phyloP scores from a whole-genome alignment of 2,113 vertebrate species.

The Ammodytes dubius region DNA sequence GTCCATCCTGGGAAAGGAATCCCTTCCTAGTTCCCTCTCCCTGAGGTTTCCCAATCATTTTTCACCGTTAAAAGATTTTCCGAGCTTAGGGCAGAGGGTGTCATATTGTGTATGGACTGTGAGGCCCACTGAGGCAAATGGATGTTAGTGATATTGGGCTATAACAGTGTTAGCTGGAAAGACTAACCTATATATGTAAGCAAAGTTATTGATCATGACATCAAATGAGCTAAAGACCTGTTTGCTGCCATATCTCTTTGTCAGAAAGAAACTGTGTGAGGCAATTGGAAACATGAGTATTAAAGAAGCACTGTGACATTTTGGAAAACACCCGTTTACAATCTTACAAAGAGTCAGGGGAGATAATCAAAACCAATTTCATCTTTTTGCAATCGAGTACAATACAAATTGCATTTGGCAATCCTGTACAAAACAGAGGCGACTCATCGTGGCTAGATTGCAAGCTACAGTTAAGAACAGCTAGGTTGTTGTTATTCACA shows the following conservation, averaged over 20 bases:
- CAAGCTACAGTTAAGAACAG: background rate
- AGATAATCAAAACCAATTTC: background rate
- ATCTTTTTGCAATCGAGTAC: background rate
- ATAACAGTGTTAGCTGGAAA: background rate
- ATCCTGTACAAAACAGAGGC: background rate
- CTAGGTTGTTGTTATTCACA: background rate
- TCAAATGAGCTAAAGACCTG: background rate
- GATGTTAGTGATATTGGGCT: too few relatives aligned
- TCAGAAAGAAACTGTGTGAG: background rate
- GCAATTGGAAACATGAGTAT: background rate
- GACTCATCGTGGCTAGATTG: background rate
- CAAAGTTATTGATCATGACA: background rate
- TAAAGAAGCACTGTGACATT: background rate
- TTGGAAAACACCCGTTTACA: conserved; percentile 4
- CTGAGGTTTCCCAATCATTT: too few relatives aligned
- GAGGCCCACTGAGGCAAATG: too few relatives aligned
- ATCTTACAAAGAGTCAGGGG: background rate
- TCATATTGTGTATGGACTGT: too few relatives aligned
- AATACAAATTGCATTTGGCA: background rate
- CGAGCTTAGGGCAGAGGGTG: too few relatives aligned
- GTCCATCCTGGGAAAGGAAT: too few relatives aligned
- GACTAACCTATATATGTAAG: background rate
- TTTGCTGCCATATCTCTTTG: background rate
- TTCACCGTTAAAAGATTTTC: too few relatives aligned
- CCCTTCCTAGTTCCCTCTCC: too few relatives aligned